phyloP scores from a whole-genome alignment of 2,797 vertebrate species.

The Erethizon dorsatum region DNA sequence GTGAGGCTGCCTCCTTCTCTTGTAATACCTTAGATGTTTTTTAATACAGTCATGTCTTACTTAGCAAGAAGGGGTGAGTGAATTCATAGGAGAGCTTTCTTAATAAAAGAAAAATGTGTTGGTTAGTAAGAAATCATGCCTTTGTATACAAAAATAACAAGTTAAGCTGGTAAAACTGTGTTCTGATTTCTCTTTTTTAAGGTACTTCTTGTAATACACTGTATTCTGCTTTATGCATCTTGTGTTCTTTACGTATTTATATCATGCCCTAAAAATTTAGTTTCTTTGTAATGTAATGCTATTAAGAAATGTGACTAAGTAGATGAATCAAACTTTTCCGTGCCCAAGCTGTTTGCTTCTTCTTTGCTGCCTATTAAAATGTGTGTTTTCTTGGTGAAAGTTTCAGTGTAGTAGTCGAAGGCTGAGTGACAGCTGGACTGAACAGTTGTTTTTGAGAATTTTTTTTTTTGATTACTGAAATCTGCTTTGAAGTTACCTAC shows the following conservation, averaged over 20 bases:
- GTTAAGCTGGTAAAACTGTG: background rate
- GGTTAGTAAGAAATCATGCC: background rate
- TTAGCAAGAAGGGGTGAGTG: background rate
- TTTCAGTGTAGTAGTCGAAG: background rate
- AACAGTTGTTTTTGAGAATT: conserved; percentile 17
- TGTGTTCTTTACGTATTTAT: background rate
- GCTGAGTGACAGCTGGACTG: conserved; percentile 32
- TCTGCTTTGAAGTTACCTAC: conserved; percentile 40
- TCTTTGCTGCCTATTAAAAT: conserved; percentile 52
- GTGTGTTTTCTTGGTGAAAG: background rate
- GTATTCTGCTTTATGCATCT: background rate
- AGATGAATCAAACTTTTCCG: conserved; percentile 52
- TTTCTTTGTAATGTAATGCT: background rate
- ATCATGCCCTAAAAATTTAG: conserved; percentile 3
- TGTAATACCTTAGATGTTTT: background rate
- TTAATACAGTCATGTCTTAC: background rate
- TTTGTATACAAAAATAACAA: background rate
- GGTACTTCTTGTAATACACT: background rate
- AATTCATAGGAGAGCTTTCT: conserved; percentile 8
- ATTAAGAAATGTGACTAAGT: conserved; percentile 21
- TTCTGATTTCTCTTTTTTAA: background rate
- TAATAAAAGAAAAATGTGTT: background rate
- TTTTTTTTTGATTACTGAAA: conserved; percentile 35
- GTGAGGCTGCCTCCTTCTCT: background rate
- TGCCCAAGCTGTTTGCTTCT: conserved; percentile 2